Evolutionary conservation across 2,797 vertebrate species (phyloP).

Genomic region (Coccyzus lansbergi): DNA sequence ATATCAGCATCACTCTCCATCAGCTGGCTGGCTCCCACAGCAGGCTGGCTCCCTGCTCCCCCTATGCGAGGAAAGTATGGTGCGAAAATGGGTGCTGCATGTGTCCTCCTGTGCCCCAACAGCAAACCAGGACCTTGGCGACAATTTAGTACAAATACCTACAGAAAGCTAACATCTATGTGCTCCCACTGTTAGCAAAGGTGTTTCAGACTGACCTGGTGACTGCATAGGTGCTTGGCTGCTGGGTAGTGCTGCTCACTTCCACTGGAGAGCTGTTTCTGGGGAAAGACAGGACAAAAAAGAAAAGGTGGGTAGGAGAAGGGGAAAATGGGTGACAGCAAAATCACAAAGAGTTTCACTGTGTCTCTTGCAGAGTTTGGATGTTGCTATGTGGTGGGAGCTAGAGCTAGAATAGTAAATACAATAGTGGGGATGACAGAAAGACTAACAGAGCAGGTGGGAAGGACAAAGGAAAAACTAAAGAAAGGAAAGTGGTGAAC

Average conservation of each 20-base stretch:
- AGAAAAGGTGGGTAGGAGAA: neutral
- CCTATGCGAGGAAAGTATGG: accelerated
- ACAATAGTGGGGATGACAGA: neutral
- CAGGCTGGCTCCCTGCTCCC: neutral
- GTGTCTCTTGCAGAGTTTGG: neutral
- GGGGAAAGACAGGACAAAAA: neutral
- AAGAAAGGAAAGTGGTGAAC: neutral
- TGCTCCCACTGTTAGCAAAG: neutral
- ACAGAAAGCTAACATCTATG: accelerated
- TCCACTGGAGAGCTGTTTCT: neutral
- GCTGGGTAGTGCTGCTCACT: neutral
- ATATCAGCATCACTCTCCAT: neutral
- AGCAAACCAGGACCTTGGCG: neutral
- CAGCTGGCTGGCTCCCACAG: neutral
- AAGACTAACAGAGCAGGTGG: neutral
- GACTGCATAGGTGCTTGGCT: neutral
- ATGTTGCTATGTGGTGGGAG: neutral
- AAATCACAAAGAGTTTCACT: neutral
- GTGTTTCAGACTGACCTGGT: neutral
- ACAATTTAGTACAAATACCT: neutral
- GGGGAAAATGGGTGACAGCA: neutral
- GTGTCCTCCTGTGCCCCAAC: neutral
- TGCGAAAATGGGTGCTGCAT: neutral
- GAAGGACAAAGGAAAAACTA: neutral
- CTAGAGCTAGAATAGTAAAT: neutral